Evolutionary conservation across 2,888 invertebrate genomes (phyloP).

Genomic region (Andrena camellia): DNA sequence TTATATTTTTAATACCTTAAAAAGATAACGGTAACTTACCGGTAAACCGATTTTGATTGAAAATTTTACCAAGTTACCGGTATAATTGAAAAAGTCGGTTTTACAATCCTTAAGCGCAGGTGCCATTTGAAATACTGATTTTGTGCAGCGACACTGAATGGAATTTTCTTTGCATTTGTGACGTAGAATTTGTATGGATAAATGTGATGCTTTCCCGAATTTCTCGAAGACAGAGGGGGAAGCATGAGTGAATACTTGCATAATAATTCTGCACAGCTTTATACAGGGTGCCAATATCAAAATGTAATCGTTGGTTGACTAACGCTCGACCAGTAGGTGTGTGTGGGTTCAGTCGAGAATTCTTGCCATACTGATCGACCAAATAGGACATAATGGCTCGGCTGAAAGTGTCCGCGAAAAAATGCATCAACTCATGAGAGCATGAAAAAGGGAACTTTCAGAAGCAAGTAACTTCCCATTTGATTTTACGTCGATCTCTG

Average conservation of each 20-base stretch:
- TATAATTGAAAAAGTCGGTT: no score
- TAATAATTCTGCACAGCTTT: constrained; percentile 77
- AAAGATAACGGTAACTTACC: no score
- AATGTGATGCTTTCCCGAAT: neutral
- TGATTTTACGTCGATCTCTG: neutral
- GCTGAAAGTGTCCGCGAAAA: constrained; percentile 70
- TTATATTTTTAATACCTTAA: neutral
- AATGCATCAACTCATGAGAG: neutral
- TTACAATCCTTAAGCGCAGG: no score
- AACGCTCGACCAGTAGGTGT: constrained; percentile 83
- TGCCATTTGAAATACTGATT: no score
- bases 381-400: constrained; percentile 86
- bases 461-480: neutral
- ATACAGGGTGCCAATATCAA: constrained; percentile 84
- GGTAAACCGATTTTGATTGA: no score
- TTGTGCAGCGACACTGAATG: no score
- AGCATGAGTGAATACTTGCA: constrained; percentile 86
- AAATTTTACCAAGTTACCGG: no score
- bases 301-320: constrained; percentile 84
- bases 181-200: neutral
- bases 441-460: no score
- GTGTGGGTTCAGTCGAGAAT: constrained; percentile 84
- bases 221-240: neutral
- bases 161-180: no score
- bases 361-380: constrained; percentile 85